Base-by-base conservation (phyloP, 2,113 vertebrate genomes). In the Cephalopholis sonnerati region DNA sequence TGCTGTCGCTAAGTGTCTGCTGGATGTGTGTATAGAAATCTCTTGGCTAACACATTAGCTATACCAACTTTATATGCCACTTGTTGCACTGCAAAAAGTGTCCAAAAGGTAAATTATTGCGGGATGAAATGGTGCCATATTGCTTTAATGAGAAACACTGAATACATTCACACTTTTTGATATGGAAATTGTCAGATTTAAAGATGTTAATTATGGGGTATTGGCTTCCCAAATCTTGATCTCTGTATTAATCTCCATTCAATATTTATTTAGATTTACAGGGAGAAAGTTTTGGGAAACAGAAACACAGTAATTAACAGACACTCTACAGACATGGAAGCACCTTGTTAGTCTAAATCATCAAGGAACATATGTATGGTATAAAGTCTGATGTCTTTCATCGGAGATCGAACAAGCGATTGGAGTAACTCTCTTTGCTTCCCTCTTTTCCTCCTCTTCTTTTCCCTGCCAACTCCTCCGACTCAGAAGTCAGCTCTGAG, bases 401-500 rank as follows among this genome's bases (percentile, higher is more conserved):
- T 27, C 17, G 6, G 25, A 61, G 3, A 73, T 73, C 22, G 15
- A 20, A n/a, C n/a, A 29, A 50, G 20, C 62, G 10, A 44, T 1
- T 63, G 55, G 4, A 57, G 2, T 75, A 67, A 82, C 41, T 70
- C 7, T 74, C 18, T 79, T 61, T 39, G 10, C 63, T 53, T 44
- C 24, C 59, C 13, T 71, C 27, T 24, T 73, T n/a, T 87, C 32
- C 24, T 59, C 71, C 54, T 73, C 44, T 61, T 48, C 53, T 36
- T 16, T 71, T 25, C 46, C 20, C 68, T 66, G 29, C 25, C 50
- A 46, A 46, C 29, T 75, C 16, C 74, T 55, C 70, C 64, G 44
- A 25, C 41, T 16, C 82, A 90, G 86, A 82, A 20, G 68, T 79
- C 36, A 78, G 54, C 77, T 78, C 69, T 0, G 77, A 92, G 46